Evolutionary conservation across 2,797 vertebrate genomes (phyloP).

Genomic region (Miichthys miiuy): DNA sequence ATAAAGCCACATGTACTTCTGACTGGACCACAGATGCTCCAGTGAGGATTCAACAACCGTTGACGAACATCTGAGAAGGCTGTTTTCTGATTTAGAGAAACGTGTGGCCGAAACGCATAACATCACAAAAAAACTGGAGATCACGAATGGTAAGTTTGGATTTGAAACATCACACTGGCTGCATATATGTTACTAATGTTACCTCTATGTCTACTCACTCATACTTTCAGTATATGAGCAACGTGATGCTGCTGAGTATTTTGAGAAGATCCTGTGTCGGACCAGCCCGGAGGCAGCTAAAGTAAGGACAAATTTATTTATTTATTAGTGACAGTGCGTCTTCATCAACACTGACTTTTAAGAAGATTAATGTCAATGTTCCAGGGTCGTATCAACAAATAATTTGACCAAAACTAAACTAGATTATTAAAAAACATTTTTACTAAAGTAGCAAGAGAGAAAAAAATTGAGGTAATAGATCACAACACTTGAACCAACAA

Average conservation of each 20-base stretch:
- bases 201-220: neutral
- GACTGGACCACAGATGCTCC: neutral
- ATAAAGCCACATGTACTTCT: neutral
- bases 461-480: neutral
- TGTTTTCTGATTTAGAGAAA: conserved; percentile 68
- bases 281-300: conserved; percentile 48
- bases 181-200: neutral
- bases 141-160: conserved; percentile 55
- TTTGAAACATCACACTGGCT: neutral
- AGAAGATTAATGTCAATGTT: neutral
- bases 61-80: conserved; percentile 46
- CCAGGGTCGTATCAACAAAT: neutral
- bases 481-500: neutral
- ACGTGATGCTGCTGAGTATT: conserved; percentile 82
- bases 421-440: neutral
- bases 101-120: neutral
- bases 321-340: accelerated
- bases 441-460: neutral
- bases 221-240: conserved; percentile 67
- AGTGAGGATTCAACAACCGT: neutral
- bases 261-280: conserved; percentile 77
- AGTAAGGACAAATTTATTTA: conserved; percentile 43
- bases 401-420: neutral
- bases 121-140: conserved; percentile 57
- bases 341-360: neutral